A percentile compares a stretch with the other conserved stretches of the same genome.
Conservation (phyloP, 2,888 invertebrate genomes). For the Campoplex capitator region DNA sequence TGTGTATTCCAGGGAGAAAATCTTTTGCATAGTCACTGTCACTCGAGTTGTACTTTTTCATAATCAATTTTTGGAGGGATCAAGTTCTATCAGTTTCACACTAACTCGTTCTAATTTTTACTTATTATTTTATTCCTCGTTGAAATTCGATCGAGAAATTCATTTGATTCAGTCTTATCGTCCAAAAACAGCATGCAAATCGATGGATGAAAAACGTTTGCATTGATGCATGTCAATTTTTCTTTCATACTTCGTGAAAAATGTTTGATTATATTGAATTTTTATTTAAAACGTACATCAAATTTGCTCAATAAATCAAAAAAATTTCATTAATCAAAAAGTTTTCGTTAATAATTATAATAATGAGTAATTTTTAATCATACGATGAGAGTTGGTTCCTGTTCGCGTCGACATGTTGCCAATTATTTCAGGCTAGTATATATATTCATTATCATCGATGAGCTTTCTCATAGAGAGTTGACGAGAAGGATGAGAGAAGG, state of each 20-base stretch:
- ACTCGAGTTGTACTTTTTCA: background rate
- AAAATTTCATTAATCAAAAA: background rate
- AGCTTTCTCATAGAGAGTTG: conserved; percentile 57
- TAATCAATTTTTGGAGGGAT: background rate
- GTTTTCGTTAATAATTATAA: background rate
- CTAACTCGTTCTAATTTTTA: too few species aligned
- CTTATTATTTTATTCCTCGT: too few species aligned
- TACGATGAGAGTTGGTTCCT: conserved; percentile 3
- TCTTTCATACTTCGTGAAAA: too few species aligned
- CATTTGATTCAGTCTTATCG: too few species aligned
- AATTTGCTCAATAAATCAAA: too few species aligned
- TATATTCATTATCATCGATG: conserved; percentile 67
- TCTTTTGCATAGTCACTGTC: background rate
- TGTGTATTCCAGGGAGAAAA: background rate
- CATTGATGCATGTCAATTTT: too few species aligned
- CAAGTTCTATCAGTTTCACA: background rate
- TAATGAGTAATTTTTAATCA: conserved; percentile 1
- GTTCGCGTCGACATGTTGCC: conserved; percentile 46
- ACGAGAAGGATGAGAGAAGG: conserved; percentile 37
- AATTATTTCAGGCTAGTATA: conserved; percentile 63
- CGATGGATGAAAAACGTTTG: too few species aligned
- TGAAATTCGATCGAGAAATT: too few species aligned
- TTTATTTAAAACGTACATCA: too few species aligned
- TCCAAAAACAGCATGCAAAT: too few species aligned
- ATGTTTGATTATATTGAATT: too few species aligned